phyloP scores from a whole-genome alignment of 2,797 vertebrate species.

The Tadarida brasiliensis region DNA sequence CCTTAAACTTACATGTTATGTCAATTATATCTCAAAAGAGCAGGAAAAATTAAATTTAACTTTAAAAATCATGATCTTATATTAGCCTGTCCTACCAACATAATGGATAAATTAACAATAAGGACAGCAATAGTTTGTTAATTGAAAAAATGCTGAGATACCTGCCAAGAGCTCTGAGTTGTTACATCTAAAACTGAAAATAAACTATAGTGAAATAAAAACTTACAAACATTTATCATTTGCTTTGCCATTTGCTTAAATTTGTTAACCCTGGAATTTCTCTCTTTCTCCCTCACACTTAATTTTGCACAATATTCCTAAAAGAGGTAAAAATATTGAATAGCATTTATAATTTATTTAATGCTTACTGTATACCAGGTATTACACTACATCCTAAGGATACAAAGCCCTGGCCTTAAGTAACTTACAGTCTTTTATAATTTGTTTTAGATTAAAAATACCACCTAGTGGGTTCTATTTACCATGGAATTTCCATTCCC shows the following conservation, averaged over 20 bases:
- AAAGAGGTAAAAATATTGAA: constrained; percentile 5
- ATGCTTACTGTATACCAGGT: not conserved
- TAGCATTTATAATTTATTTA: constrained; percentile 25
- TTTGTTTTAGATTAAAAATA: constrained; percentile 42
- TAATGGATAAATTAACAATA: not conserved
- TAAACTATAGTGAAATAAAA: constrained; percentile 21
- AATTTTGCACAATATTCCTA: constrained; percentile 2
- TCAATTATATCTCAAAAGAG: constrained; percentile 12
- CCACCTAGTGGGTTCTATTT: not conserved
- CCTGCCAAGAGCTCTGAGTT: not conserved
- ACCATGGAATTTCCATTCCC: not conserved
- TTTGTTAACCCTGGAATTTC: not conserved
- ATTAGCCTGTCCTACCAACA: not conserved
- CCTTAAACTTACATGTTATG: not conserved
- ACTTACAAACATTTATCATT: not conserved
- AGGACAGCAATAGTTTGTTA: not conserved
- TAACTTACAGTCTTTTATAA: not conserved
- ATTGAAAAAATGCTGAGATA: not conserved
- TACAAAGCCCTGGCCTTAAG: not conserved
- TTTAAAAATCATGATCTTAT: not conserved
- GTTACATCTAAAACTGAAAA: constrained; percentile 4
- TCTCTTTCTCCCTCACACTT: not conserved
- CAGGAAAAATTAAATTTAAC: not conserved
- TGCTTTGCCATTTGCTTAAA: constrained; percentile 1
- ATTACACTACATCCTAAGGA: not conserved